Conservation (phyloP, 1,140 invertebrate species). For the Drosophila equinoxialis region DNA sequence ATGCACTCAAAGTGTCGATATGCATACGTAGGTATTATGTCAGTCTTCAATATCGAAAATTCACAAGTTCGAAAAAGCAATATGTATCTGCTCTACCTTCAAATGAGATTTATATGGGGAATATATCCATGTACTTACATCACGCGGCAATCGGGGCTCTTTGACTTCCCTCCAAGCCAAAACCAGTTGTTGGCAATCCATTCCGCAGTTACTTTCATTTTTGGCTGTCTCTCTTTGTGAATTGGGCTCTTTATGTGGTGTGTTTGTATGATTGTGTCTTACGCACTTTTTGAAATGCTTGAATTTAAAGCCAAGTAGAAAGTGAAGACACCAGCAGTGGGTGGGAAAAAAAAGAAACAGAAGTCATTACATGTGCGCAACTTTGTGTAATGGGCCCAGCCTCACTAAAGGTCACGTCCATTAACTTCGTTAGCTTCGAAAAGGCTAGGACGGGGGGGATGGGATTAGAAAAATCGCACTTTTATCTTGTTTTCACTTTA, state of each 20-base stretch:
- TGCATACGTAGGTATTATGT: too few relatives aligned
- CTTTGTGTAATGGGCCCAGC: slow-evolving; percentile 49
- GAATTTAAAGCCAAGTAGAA: slow-evolving; percentile 30
- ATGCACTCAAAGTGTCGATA: background rate
- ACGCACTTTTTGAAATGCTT: slow-evolving; percentile 21
- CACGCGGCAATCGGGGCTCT: slow-evolving; percentile 46
- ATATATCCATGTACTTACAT: slow-evolving; percentile 52
- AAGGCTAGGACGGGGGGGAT: too few relatives aligned
- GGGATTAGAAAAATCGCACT: too few relatives aligned
- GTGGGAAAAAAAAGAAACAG: slow-evolving; percentile 25
- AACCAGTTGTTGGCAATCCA: slow-evolving; percentile 64
- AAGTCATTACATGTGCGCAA: slow-evolving; percentile 65
- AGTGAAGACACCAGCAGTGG: slow-evolving; percentile 11
- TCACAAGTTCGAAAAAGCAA: background rate
- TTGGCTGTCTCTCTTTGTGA: slow-evolving; percentile 38
- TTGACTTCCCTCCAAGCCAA: slow-evolving; percentile 26
- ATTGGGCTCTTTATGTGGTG: slow-evolving; percentile 30
- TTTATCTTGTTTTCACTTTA: too few relatives aligned
- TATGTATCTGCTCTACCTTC: slow-evolving; percentile 25
- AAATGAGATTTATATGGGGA: slow-evolving; percentile 19
- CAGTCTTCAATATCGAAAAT: too few relatives aligned
- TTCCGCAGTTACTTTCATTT: slow-evolving; percentile 69
- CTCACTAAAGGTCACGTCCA: background rate
- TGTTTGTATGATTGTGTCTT: background rate
- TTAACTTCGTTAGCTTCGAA: too few relatives aligned